Conservation (phyloP, 2,113 vertebrate genomes). For the Leptobrachium ailaonicum region DNA sequence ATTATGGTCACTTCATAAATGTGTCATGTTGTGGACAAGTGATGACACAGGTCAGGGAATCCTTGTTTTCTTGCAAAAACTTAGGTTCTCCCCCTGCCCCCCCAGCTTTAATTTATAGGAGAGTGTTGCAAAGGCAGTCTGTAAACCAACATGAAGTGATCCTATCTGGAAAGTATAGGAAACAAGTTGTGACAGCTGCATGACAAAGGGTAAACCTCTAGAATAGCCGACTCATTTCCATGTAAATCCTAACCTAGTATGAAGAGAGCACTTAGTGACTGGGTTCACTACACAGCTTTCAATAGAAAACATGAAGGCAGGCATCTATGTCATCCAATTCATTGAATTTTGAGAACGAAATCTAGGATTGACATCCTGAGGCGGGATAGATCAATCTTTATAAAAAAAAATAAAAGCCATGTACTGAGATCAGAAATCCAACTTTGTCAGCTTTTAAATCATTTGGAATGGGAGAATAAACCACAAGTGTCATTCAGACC, state of each 20-base stretch:
- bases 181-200: constrained; percentile 81
- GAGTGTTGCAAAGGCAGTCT: constrained; percentile 80
- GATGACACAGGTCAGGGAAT: constrained; percentile 86
- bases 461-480: too few relatives aligned
- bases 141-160: constrained; percentile 88
- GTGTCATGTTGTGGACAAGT: constrained; percentile 86
- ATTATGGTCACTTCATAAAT: constrained; percentile 99
- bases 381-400: too few relatives aligned
- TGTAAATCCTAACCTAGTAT: constrained; percentile 94
- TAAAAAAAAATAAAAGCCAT: too few relatives aligned
- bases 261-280: constrained; percentile 73
- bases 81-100: constrained; percentile 80
- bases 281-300: too few relatives aligned
- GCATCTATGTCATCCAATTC: too few relatives aligned
- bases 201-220: constrained; percentile 75
- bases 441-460: too few relatives aligned
- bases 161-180: constrained; percentile 84
- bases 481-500: too few relatives aligned
- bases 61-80: constrained; percentile 74
- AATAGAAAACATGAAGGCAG: too few relatives aligned
- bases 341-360: too few relatives aligned
- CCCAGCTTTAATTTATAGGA: constrained; percentile 81
- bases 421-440: too few relatives aligned
- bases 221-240: constrained; percentile 82
- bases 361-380: too few relatives aligned